Evolutionary conservation across 2,797 vertebrate species (phyloP), one percentile per base, ranked within the genome.

Genomic region (Tolypeutes matacus): DNA sequence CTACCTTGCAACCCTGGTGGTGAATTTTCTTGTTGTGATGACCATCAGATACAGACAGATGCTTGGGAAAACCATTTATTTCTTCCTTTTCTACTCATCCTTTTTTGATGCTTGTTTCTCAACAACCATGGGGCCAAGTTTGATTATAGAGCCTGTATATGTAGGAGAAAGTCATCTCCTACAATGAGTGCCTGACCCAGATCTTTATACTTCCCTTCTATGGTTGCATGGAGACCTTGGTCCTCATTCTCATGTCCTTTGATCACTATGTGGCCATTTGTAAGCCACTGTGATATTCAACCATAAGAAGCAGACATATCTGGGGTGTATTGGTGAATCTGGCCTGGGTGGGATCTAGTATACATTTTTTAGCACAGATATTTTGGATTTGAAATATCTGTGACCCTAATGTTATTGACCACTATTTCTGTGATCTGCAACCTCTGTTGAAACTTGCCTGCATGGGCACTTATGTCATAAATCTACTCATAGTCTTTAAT

Each of bases 121-220:
- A 3, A 39, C 39, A 39, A 39, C 39, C 39, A 39, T 77, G 5
- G 88, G 76, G 62, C 39, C 39, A 39, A 96, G 82, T 21, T 72
- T 97, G 83, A 56, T 97, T 18, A 2, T 56, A 14, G 76, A 95
- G 20, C 20, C 93, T 39, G 4, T 97, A 1, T 64, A 46, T 9
- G 51, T n/a, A 80, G 5, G 92, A 93, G 36, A 95, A 89, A 36
- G 64, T 21, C 6, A 96, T 96, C n/a, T 91, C 94, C 5, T 95
- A 83, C 15, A 89, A 49, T 25, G 89, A 92, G 1, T 97, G 91
- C 34, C 83, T 98, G 13, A 89, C 98, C 72, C 85, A 98, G 76
- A 88, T 69, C 20, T 98, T 97, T 69, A 58, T n/a, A n/a, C n/a
- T 65, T 7, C 96, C 97, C 51, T 91, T 96, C 13, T 85, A 97